A percentile compares a stretch with the other conserved stretches of the same genome.
These are phyloP conservation scores for Drosophila athabasca DNA, from an alignment of 1,140 invertebrate genomes.

Conservation along the genomic window DNA sequence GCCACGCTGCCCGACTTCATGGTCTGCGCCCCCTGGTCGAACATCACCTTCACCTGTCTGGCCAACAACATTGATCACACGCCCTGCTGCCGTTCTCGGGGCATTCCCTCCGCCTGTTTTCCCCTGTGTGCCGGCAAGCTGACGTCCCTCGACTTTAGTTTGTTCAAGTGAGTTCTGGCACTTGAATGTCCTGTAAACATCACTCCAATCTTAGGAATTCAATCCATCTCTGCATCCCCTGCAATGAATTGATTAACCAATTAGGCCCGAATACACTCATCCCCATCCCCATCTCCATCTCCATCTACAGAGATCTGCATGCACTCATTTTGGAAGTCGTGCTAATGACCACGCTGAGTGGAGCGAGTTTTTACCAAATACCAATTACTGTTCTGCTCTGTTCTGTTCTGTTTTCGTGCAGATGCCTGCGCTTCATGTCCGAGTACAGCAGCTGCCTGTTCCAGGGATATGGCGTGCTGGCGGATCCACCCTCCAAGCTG, in stretches of 20 bases:
- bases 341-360: conserved; percentile 44
- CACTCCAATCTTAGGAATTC: neutral
- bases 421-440: conserved; percentile 91
- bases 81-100: conserved; percentile 89
- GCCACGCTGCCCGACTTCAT: conserved; percentile 89
- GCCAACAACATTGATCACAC: conserved; percentile 92
- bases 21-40: conserved; percentile 93
- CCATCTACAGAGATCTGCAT: neutral
- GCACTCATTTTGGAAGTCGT: conserved; percentile 20
- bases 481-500: conserved; percentile 88
- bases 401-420: conserved; percentile 61
- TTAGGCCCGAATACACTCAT: conserved; percentile 4
- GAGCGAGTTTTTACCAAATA: conserved; percentile 32
- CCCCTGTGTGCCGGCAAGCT: conserved; percentile 91
- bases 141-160: conserved; percentile 90
- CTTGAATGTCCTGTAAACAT: too few relatives aligned
- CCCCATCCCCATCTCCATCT: neutral
- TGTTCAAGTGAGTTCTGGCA: conserved; percentile 88
- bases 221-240: neutral
- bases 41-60: conserved; percentile 90
- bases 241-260: too few relatives aligned
- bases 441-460: conserved; percentile 91
- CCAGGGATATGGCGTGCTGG: conserved; percentile 92
- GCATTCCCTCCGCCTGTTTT: conserved; percentile 89
- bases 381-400: conserved; percentile 35